A percentile compares a stretch with the other conserved stretches of the same genome.
Conservation (phyloP, 2,113 vertebrate species). For the Pseudopipra pipra region DNA sequence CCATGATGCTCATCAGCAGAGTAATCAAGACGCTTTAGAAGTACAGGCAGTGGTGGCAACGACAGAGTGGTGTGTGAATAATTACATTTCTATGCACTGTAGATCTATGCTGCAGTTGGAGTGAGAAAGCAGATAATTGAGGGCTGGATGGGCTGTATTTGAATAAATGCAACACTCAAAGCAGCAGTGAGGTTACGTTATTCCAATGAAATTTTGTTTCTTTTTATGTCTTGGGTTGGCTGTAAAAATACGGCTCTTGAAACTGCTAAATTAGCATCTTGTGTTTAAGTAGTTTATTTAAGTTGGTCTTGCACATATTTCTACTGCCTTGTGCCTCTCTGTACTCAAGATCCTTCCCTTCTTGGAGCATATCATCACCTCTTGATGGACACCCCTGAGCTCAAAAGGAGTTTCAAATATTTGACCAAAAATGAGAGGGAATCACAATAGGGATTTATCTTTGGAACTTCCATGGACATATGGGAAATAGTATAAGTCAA, state of each 20-base stretch:
- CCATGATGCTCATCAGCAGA: conserved; percentile 38
- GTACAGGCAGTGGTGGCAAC: background rate
- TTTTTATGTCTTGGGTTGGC: background rate
- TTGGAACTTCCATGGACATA: background rate
- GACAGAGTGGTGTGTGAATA: background rate
- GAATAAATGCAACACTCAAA: background rate
- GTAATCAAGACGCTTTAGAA: conserved; percentile 55
- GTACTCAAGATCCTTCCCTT: background rate
- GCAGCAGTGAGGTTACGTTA: background rate
- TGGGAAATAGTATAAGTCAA: background rate
- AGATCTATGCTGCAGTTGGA: conserved; percentile 3
- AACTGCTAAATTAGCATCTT: background rate
- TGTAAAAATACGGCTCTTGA: background rate
- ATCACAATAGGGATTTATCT: background rate
- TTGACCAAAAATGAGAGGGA: background rate
- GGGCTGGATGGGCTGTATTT: background rate
- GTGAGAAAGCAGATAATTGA: background rate
- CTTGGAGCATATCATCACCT: background rate
- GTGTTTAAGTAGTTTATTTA: background rate
- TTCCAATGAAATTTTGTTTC: background rate
- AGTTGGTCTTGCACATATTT: background rate
- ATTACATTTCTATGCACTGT: conserved; percentile 13
- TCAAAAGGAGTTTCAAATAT: background rate
- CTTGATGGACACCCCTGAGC: background rate
- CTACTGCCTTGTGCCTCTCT: background rate